Conservation (phyloP, 1,140 invertebrate genomes). For the Pseudomyrmex gracilis region DNA sequence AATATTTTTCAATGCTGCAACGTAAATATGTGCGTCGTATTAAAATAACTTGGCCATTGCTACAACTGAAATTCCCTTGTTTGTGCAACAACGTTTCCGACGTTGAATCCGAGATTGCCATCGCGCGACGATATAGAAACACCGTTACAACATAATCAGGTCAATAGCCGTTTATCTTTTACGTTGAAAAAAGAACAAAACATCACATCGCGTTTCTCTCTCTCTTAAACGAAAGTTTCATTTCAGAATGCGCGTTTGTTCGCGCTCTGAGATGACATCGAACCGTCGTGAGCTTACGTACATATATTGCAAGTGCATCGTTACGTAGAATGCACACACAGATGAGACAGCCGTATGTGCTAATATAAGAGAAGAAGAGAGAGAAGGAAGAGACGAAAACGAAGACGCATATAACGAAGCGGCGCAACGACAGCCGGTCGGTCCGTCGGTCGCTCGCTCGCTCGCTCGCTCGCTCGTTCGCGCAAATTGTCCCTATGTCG, state of each 20-base stretch:
- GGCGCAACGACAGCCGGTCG: conserved; percentile 20
- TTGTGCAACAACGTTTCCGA: conserved; percentile 28
- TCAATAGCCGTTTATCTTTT: background rate
- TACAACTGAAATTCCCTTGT: conserved; percentile 33
- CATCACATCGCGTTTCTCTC: background rate
- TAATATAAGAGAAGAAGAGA: background rate
- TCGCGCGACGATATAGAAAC: background rate
- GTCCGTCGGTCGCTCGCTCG: conserved; percentile 15
- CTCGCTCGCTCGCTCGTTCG: too few species aligned
- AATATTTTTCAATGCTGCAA: conserved; percentile 32
- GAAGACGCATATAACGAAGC: conserved; percentile 42
- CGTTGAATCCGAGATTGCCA: background rate
- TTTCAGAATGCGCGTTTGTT: conserved; percentile 34
- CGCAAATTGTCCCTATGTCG: conserved; percentile 75
- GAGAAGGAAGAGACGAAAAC: conserved; percentile 10
- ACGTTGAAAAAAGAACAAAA: background rate
- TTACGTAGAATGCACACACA: conserved; percentile 18
- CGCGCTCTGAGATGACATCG: conserved; percentile 39
- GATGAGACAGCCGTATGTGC: conserved; percentile 18
- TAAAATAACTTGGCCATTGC: conserved; percentile 30
- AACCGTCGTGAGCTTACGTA: conserved; percentile 33
- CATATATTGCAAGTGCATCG: conserved; percentile 4
- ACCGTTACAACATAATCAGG: background rate
- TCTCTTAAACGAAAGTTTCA: conserved; percentile 21
- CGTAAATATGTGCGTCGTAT: background rate